Percentiles rank a stretch among this genome's conserved stretches.
These are phyloP conservation scores for Hippocampus comes DNA, from an alignment of 2,113 vertebrate genomes.

Conservation along the genomic window DNA sequence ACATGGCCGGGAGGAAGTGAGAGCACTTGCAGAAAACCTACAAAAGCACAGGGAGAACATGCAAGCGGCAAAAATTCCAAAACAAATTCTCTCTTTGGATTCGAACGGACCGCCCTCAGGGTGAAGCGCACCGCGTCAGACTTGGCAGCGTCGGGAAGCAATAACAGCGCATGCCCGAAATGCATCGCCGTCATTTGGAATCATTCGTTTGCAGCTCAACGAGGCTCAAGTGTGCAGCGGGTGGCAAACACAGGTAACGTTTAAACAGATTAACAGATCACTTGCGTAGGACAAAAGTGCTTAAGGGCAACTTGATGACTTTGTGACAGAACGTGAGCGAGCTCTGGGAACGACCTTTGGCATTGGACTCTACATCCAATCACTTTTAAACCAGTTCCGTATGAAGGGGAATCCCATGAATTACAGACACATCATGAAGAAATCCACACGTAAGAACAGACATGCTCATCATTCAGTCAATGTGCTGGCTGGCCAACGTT, in stretches of 20 bases:
- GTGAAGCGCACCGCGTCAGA: slow-evolving; percentile 40
- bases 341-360: not conserved
- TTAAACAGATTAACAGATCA: slow-evolving; percentile 56
- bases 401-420: too few species aligned
- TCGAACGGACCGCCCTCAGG: slow-evolving; percentile 36
- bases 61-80: not conserved
- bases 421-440: too few species aligned
- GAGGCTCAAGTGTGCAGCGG: slow-evolving; percentile 47
- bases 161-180: slow-evolving; percentile 34
- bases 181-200: slow-evolving; percentile 57
- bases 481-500: too few species aligned
- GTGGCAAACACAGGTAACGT: slow-evolving; percentile 40
- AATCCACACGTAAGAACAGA: too few species aligned
- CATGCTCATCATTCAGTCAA: too few species aligned
- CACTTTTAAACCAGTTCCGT: slow-evolving; percentile 2
- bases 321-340: not conserved
- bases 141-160: slow-evolving; percentile 39
- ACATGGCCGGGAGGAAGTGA: too few species aligned
- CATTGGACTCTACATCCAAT: not conserved
- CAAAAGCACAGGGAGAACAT: too few species aligned
- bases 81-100: slow-evolving; percentile 23
- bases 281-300: slow-evolving; percentile 3
- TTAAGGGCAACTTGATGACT: slow-evolving; percentile 1
- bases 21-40: too few species aligned
- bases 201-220: slow-evolving; percentile 18